Conservation (phyloP, 2,113 vertebrate genomes). For the Mandrillus leucophaeus region DNA sequence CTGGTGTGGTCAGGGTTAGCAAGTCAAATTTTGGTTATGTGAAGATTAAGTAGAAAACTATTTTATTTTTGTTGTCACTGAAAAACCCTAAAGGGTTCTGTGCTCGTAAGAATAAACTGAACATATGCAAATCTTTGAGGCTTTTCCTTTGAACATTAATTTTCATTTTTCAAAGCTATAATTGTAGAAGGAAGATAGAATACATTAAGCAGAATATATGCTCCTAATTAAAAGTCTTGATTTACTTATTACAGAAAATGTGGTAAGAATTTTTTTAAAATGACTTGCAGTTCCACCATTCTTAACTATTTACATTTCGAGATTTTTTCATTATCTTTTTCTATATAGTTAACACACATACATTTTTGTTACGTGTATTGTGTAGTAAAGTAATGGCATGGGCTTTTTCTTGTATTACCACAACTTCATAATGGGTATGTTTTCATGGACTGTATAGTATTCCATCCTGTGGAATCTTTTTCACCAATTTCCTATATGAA, state of each 20-base stretch:
- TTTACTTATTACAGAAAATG: background rate
- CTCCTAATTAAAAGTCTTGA: conserved; percentile 15
- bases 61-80: background rate
- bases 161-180: background rate
- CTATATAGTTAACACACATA: background rate
- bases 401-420: background rate
- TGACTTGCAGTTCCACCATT: background rate
- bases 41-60: conserved; percentile 29
- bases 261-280: background rate
- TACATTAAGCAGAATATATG: background rate
- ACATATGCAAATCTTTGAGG: background rate
- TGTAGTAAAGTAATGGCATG: background rate
- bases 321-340: background rate
- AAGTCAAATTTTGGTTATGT: background rate
- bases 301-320: background rate
- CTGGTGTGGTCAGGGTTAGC: background rate
- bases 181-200: background rate
- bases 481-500: background rate
- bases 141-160: conserved; percentile 4
- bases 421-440: background rate
- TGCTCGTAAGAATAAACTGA: background rate
- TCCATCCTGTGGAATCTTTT: background rate
- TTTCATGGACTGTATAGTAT: background rate
- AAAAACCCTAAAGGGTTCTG: background rate
- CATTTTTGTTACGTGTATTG: background rate